phyloP scores from a whole-genome alignment of 2,797 vertebrate species.

The Enteromius unitaeniatus region DNA sequence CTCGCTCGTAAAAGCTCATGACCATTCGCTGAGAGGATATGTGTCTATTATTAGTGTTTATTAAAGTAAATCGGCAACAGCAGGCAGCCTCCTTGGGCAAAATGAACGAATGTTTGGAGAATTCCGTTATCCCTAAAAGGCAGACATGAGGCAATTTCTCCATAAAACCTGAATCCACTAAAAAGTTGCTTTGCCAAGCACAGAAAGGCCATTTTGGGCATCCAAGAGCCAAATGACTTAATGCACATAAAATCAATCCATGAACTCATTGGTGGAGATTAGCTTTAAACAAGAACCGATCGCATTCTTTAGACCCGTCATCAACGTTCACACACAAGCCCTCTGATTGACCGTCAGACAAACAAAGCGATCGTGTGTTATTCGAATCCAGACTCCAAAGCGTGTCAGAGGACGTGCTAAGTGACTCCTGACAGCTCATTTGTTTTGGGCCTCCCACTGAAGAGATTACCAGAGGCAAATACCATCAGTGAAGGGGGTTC shows the following conservation, averaged over 20 bases:
- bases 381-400: conserved; percentile 21
- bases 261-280: conserved; percentile 48
- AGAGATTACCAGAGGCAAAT: conserved; percentile 51
- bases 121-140: conserved; percentile 62
- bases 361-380: conserved; percentile 9
- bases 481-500: conserved; percentile 29
- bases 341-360: conserved; percentile 31
- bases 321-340: conserved; percentile 38
- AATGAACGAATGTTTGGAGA: conserved; percentile 66
- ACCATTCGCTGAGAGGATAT: conserved; percentile 31
- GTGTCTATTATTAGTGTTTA: conserved; percentile 60
- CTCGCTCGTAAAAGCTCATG: conserved; percentile 15
- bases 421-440: conserved; percentile 52
- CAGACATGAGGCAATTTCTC: conserved; percentile 65
- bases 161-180: conserved; percentile 53
- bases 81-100: conserved; percentile 45
- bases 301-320: conserved; percentile 44
- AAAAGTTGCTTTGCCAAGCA: conserved; percentile 58
- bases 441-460: conserved; percentile 39
- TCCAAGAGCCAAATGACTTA: conserved; percentile 44
- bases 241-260: conserved; percentile 47
- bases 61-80: conserved; percentile 62
- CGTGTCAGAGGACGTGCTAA: conserved; percentile 14
- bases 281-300: conserved; percentile 30
- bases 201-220: conserved; percentile 26